Evolutionary conservation across 2,113 vertebrate species (phyloP).

Genomic region (Diphyllodes magnificus): DNA sequence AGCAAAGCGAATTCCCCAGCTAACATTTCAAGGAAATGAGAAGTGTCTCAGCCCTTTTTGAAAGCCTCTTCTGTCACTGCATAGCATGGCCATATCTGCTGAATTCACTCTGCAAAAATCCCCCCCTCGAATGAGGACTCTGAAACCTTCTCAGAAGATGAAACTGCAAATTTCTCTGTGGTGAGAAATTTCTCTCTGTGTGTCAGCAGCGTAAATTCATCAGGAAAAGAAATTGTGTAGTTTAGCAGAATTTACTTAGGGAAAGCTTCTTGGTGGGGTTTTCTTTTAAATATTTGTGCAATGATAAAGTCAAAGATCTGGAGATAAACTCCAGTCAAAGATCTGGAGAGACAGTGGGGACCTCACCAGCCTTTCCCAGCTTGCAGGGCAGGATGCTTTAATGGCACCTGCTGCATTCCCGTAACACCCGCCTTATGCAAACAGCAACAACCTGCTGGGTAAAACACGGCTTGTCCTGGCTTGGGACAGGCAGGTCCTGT

Average conservation of each 20-base stretch:
- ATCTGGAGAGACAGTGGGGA: not conserved
- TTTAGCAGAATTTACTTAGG: not conserved
- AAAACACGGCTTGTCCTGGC: accelerated
- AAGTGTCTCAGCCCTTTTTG: not conserved
- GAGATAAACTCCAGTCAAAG: not conserved
- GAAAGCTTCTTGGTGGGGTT: not conserved
- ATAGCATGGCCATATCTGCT: not conserved
- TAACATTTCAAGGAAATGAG: conserved; percentile 33
- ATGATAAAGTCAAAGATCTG: not conserved
- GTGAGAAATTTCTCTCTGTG: not conserved
- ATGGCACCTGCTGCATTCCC: not conserved
- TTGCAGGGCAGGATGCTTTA: not conserved
- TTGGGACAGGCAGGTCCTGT: not conserved
- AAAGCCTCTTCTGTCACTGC: not conserved
- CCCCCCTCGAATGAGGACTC: not conserved
- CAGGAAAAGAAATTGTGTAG: accelerated
- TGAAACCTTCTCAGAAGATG: not conserved
- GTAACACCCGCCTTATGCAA: not conserved
- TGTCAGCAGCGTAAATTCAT: not conserved
- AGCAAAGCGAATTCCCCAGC: not conserved
- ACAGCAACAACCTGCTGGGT: not conserved
- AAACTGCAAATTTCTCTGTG: not conserved
- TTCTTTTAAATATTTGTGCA: not conserved
- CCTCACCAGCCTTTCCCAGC: not conserved
- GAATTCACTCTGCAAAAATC: not conserved